phyloP scores from a whole-genome alignment of 1,140 invertebrate genomes.

The Globodera rostochiensis region DNA sequence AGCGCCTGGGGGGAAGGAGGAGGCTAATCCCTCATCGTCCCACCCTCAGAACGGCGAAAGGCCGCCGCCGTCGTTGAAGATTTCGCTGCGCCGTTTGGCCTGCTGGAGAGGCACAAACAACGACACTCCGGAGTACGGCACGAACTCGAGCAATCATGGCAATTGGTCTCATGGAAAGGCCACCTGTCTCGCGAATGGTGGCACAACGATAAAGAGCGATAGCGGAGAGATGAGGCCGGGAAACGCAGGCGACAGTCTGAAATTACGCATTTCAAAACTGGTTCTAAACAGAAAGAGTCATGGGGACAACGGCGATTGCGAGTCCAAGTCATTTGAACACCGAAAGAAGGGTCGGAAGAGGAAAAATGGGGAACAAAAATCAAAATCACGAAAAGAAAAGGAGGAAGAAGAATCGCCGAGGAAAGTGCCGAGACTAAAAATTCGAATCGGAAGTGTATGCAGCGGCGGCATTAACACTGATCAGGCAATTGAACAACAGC shows the following conservation, averaged over 20 bases:
- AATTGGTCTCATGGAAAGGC: neutral
- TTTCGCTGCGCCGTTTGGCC: slow-evolving; percentile 1
- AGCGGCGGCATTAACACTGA: neutral
- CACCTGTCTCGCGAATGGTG: neutral
- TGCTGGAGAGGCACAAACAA: neutral
- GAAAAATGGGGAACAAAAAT: neutral
- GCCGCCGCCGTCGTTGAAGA: neutral
- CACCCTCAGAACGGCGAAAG: slow-evolving; percentile 3
- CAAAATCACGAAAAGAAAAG: neutral
- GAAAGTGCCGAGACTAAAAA: slow-evolving; percentile 10
- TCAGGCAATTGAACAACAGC: too few relatives aligned
- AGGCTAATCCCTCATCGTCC: neutral
- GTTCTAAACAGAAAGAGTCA: neutral
- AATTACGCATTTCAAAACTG: slow-evolving; percentile 5
- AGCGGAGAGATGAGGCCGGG: neutral
- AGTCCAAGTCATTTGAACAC: neutral
- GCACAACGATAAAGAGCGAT: neutral
- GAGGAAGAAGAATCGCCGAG: neutral
- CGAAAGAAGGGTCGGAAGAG: neutral
- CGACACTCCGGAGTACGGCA: neutral
- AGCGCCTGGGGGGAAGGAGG: neutral
- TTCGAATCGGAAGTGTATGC: neutral
- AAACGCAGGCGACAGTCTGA: neutral
- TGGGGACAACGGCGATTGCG: neutral
- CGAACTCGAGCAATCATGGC: neutral